phyloP scores from a whole-genome alignment of 2,113 vertebrate genomes.

The Actenoides lindsayi region DNA sequence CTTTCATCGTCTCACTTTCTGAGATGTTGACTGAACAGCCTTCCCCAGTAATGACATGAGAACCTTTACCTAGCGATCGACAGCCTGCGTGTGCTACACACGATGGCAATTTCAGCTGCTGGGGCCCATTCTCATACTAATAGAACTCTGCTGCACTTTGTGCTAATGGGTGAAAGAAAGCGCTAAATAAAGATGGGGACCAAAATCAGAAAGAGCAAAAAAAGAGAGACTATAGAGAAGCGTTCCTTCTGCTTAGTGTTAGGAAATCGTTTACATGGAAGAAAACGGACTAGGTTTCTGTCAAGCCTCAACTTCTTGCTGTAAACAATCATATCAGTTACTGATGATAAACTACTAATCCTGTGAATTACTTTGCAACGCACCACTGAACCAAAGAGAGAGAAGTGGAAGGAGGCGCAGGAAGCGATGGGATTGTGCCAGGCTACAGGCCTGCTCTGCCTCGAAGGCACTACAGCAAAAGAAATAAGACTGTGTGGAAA shows the following conservation, averaged over 20 bases:
- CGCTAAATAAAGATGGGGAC: background rate
- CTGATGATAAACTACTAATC: too few species aligned
- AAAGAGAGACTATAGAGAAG: background rate
- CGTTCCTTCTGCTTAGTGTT: background rate
- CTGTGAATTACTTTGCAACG: too few species aligned
- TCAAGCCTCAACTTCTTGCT: background rate
- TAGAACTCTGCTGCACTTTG: background rate
- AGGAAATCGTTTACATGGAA: background rate
- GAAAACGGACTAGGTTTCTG: background rate
- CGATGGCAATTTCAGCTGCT: slow-evolving; percentile 5
- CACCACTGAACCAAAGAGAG: too few species aligned
- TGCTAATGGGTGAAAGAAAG: background rate
- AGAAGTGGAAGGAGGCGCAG: too few species aligned
- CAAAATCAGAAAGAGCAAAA: background rate
- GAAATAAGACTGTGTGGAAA: too few species aligned
- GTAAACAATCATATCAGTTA: background rate
- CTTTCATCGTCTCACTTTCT: background rate
- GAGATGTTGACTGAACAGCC: background rate
- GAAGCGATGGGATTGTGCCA: too few species aligned
- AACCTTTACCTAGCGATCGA: background rate
- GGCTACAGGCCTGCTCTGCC: too few species aligned
- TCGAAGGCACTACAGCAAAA: too few species aligned
- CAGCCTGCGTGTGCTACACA: background rate
- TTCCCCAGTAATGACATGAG: background rate
- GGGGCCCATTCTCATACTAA: background rate